phyloP scores from a whole-genome alignment of 2,113 vertebrate genomes.

The Trogon melanurus region DNA sequence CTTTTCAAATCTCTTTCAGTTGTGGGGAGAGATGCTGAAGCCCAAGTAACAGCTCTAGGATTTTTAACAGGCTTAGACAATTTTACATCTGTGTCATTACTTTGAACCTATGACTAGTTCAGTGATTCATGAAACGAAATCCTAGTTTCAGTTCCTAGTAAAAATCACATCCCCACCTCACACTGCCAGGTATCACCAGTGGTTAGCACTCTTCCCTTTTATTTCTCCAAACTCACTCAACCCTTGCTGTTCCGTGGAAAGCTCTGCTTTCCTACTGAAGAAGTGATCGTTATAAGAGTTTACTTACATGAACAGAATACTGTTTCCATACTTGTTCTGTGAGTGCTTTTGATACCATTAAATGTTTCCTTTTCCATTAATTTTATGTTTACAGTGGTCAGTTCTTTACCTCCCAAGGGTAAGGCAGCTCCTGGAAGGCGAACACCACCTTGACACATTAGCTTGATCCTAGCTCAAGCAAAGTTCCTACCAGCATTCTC shows the following conservation, averaged over 20 bases:
- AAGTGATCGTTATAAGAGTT: neutral
- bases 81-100: neutral
- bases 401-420: neutral
- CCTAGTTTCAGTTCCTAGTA: neutral
- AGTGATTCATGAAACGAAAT: neutral
- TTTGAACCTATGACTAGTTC: neutral
- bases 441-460: neutral
- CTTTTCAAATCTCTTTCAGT: neutral
- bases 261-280: neutral
- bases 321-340: neutral
- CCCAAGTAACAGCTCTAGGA: neutral
- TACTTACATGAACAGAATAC: neutral
- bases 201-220: neutral
- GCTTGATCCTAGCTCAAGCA: neutral
- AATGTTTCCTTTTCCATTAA: neutral
- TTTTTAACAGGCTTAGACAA: neutral
- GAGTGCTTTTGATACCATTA: neutral
- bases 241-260: neutral
- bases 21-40: neutral
- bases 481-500: neutral
- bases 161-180: neutral
- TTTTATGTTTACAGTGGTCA: neutral
- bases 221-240: neutral
- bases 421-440: neutral
- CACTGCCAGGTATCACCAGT: neutral